These are phyloP conservation scores for Cirrhinus molitorella DNA, from an alignment of 2,797 vertebrate genomes.

Conservation along the genomic window DNA sequence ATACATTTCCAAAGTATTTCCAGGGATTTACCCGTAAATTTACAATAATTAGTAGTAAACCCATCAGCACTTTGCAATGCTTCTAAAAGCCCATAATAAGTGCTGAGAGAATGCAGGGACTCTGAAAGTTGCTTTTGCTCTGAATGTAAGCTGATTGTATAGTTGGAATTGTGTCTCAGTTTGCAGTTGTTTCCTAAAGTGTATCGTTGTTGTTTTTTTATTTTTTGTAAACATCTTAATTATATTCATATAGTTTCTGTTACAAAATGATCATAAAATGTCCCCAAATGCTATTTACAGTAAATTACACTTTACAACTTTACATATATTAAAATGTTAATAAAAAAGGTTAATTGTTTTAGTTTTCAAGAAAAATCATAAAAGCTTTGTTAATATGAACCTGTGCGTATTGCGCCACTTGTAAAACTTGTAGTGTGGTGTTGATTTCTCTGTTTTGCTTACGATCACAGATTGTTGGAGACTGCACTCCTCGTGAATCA, in stretches of 20 bases:
- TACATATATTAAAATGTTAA: conserved; percentile 75
- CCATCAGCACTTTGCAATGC: conserved; percentile 26
- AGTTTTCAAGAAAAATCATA: conserved; percentile 52
- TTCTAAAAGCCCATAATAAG: conserved; percentile 11
- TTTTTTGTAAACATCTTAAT: conserved; percentile 71
- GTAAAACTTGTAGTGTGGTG: conserved; percentile 40
- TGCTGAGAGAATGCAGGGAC: conserved; percentile 33
- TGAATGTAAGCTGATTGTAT: conserved; percentile 62
- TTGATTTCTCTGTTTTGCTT: conserved; percentile 44
- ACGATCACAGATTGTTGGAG: conserved; percentile 45
- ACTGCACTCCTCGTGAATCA: conserved; percentile 23
- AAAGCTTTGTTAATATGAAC: conserved; percentile 61
- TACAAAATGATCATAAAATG: conserved; percentile 81
- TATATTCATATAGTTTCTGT: conserved; percentile 71
- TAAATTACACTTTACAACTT: conserved; percentile 84
- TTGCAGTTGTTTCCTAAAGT: conserved; percentile 36
- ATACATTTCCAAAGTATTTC: conserved; percentile 14
- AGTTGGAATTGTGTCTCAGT: conserved; percentile 65
- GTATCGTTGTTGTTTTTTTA: conserved; percentile 45
- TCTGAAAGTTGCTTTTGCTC: conserved; percentile 68
- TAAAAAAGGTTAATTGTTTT: conserved; percentile 64
- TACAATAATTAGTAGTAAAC: conserved; percentile 9
- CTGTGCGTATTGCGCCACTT: conserved; percentile 55
- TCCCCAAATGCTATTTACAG: conserved; percentile 81
- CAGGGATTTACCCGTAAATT: neutral